Evolutionary conservation across 2,113 vertebrate genomes (phyloP), one percentile per base, ranked within the genome.

Genomic region (Hemiscyllium ocellatum): DNA sequence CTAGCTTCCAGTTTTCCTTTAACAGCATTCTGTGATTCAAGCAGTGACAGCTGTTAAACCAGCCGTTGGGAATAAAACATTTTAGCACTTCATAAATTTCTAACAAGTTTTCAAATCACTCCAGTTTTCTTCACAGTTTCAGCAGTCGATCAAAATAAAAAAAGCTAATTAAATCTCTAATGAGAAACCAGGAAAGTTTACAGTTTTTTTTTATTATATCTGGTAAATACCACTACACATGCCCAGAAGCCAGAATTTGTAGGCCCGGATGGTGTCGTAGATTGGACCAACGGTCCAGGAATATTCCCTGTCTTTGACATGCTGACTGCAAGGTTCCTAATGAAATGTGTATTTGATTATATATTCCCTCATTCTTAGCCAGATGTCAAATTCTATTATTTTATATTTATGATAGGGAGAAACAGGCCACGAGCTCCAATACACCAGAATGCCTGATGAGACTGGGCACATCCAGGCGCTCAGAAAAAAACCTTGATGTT

Each of bases 31-130:
- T 52, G 94, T 96, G 97, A 98, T 97, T 97, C 96, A 96, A 97
- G 97, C 66, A 96, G 98, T 97, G 98, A 98, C 99, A 98, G 98
- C 98, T 98, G 98, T 98, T 98, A 98, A 97, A 97, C 96, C 98
- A 97, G 97, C 98, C 98, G 97, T 98, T 97, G 97, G 98, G 98
- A 98, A 98, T 97, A 97, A 98, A 98, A 98, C 98, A 98, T 98
- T 99, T 99, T 99, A 99, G 98, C 98, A 99, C 98, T 99, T 99
- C 98, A 99, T 99, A 98, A 99, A 99, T 99, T 99, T 98, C 98
- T 99, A 99, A 99, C 98, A 98, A 99, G 98, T 98, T 99, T 98
- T 99, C 98, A 98, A 98, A 99, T 98, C 98, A 98, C 98, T 97
- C 97, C 97, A 70, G 96, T 98, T 98, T 98, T 98, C 98, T 97